These are phyloP conservation scores for Hypsopygia costalis DNA, from an alignment of 2,888 invertebrate genomes.

Conservation along the genomic window DNA sequence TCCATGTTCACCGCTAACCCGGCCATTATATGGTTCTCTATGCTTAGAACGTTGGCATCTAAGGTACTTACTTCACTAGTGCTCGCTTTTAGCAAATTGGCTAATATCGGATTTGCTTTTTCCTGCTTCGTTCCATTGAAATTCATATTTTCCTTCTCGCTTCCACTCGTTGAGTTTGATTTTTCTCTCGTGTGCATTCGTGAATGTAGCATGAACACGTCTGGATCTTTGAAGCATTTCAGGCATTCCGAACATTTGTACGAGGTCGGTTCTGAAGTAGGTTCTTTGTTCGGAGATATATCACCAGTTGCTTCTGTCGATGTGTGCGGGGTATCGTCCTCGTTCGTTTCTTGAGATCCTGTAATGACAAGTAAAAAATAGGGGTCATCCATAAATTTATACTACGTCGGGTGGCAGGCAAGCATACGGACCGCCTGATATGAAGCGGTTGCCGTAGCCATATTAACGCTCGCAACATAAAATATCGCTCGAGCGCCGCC, in stretches of 20 bases:
- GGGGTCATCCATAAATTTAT: too few relatives aligned
- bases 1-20: slow-evolving; percentile 57
- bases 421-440: too few relatives aligned
- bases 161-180: slow-evolving; percentile 12
- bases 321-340: slow-evolving; percentile 11
- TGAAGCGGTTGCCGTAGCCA: too few relatives aligned
- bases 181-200: slow-evolving; percentile 36
- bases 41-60: slow-evolving; percentile 34
- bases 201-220: slow-evolving; percentile 59
- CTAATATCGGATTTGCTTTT: slow-evolving; percentile 62
- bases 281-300: slow-evolving; percentile 6
- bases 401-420: too few relatives aligned
- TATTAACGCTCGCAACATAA: too few relatives aligned
- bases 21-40: slow-evolving; percentile 56
- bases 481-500: too few relatives aligned
- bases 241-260: slow-evolving; percentile 59
- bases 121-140: slow-evolving; percentile 35
- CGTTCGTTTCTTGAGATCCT: slow-evolving; percentile 13
- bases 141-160: slow-evolving; percentile 49
- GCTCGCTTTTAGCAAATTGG: slow-evolving; percentile 47
- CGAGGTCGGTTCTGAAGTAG: slow-evolving; percentile 21
- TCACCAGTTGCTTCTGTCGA: neutral
- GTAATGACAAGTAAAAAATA: too few relatives aligned
- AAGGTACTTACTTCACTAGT: slow-evolving; percentile 30
- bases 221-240: slow-evolving; percentile 70